Conservation (phyloP, 2,797 vertebrate species). For the Anas bahamensis region DNA sequence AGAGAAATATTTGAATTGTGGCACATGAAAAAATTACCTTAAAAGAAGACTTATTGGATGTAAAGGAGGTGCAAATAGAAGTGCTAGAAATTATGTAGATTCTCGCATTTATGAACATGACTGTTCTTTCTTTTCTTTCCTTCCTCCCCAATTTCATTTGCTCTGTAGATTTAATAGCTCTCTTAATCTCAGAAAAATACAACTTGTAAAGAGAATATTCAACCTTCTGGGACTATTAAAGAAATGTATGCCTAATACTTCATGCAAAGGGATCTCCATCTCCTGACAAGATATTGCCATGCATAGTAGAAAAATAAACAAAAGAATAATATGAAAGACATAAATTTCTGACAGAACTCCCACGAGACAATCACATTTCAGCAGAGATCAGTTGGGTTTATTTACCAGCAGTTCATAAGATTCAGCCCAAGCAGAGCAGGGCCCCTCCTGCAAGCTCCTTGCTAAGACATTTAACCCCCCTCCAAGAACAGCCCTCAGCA, state of each 20-base stretch:
- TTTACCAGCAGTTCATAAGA: not conserved
- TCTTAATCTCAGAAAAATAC: constrained; percentile 64
- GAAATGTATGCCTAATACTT: constrained; percentile 23
- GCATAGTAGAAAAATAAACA: constrained; percentile 41
- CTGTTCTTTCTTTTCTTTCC: constrained; percentile 54
- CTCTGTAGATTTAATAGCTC: constrained; percentile 57
- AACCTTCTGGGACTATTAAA: constrained; percentile 45
- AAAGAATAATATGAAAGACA: constrained; percentile 32
- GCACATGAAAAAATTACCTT: constrained; percentile 44
- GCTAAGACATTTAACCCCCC: not conserved
- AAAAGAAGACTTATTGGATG: constrained; percentile 75
- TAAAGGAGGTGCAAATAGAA: constrained; percentile 72
- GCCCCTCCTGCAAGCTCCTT: not conserved
- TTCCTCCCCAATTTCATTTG: constrained; percentile 64
- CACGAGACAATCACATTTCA: not conserved
- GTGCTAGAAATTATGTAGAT: constrained; percentile 72
- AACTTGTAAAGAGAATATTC: constrained; percentile 16
- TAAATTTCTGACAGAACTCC: not conserved
- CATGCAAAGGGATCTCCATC: not conserved
- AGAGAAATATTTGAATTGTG: constrained; percentile 17
- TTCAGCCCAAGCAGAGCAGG: not conserved
- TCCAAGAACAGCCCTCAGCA: not conserved
- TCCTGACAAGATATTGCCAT: not conserved
- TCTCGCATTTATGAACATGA: constrained; percentile 65
- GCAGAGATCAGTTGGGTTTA: not conserved